These are phyloP conservation scores for Meloidogyne chitwoodi DNA, from an alignment of 1,140 invertebrate species.

Conservation along the genomic window DNA sequence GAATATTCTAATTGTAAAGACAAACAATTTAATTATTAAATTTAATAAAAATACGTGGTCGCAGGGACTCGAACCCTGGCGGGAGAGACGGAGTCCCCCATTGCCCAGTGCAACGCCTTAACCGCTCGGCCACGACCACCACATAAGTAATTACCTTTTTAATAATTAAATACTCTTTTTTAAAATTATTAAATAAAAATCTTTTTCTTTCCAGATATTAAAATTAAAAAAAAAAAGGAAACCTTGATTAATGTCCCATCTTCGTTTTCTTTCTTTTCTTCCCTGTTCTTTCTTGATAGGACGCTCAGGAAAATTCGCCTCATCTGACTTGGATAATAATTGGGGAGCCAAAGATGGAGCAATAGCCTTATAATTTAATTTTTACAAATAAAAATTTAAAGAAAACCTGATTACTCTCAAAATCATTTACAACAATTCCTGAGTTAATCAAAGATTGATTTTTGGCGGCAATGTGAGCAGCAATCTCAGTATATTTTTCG, in stretches of 20 bases:
- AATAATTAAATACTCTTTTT: no score
- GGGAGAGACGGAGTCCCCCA: no score
- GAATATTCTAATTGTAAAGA: no score
- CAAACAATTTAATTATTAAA: no score
- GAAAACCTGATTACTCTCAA: neutral
- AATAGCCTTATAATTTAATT: neutral
- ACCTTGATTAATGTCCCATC: neutral
- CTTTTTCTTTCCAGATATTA: no score
- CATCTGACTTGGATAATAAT: neutral
- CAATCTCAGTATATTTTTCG: slow-evolving; percentile 30
- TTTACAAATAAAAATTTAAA: neutral
- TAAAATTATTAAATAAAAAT: no score
- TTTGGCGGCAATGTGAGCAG: neutral
- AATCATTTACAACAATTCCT: neutral
- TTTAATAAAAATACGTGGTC: no score
- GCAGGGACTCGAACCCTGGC: no score
- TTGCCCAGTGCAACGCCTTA: no score
- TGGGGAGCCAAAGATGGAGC: neutral
- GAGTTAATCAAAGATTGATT: slow-evolving; percentile 2
- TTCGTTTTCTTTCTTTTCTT: neutral
- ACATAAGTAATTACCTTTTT: no score
- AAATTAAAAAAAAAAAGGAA: neutral
- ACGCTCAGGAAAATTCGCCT: neutral
- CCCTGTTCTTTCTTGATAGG: neutral
- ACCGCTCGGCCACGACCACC: no score